Evolutionary conservation across 2,888 invertebrate genomes (phyloP), one percentile per base, ranked within the genome.

Genomic region (Geotrupes spiniger): DNA sequence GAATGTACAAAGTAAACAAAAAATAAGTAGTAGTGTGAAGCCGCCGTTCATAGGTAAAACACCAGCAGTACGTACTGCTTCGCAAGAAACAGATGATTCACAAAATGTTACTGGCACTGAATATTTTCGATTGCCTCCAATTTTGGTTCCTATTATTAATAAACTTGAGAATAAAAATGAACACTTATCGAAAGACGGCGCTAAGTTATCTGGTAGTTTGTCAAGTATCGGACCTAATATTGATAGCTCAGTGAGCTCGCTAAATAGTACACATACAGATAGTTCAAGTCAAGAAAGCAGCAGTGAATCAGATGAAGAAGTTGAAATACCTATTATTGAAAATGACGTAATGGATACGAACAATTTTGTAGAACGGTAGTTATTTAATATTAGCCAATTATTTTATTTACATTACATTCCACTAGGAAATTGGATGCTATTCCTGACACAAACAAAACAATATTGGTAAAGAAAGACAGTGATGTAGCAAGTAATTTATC

Each of bases 161-260:
- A 82, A 81, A 52, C 70, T 85, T 60, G 81, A 81, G 68, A 63
- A 66, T 47, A 67, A 62, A 50, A 58, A 51, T 26, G 62, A 57
- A 16, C 31, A 42, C 2, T 54, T 49, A 44, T 46, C 47, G 21
- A 59, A 62, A 28, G 59, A 58, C 26, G 46, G 55, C 16, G 38
- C 60, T 10, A 66, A 60, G 49, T 46, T 56, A 33, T 81, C 80
- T 73, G 81, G 79, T 56, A 85, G 85, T 62, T 77, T 83, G 29
- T 85, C 85, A 0, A 87, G 87, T 62, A 76, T 85, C 12, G 85
- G 85, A 41, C 85, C 85, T 10, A 79, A 85, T 55, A 76, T 84
- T 16, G 85, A 88, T 71, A 85, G 71, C 54, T 69, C 68, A n/a
- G 62, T 64, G 10, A 74, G 73, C 57, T 75, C 74, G 2, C 56